Evolutionary conservation across 2,797 vertebrate genomes (phyloP).

Genomic region (Perodicticus potto): DNA sequence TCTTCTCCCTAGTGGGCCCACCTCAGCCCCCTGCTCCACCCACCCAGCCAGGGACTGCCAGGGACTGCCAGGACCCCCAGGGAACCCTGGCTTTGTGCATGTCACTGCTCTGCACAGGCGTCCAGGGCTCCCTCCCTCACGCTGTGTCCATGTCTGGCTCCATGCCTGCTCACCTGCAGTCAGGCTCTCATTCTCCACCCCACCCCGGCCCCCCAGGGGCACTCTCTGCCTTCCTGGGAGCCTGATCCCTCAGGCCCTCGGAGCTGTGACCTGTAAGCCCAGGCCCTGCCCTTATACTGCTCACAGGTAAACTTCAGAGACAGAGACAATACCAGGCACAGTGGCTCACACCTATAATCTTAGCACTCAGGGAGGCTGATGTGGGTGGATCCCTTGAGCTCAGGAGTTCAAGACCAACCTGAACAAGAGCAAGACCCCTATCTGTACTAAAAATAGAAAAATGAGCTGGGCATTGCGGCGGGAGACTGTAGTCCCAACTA

Average conservation of each 20-base stretch:
- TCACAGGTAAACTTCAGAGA: not conserved
- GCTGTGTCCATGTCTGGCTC: too few species aligned
- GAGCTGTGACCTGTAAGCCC: not conserved
- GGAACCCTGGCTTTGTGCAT: not conserved
- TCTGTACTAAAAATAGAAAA: too few species aligned
- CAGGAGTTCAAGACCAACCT: too few species aligned
- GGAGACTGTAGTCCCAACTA: too few species aligned
- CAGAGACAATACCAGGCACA: too few species aligned
- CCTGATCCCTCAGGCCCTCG: rapidly evolving
- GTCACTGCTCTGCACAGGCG: not conserved
- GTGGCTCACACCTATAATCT: too few species aligned
- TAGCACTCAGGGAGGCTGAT: too few species aligned
- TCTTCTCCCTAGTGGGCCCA: not conserved
- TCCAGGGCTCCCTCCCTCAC: rapidly evolving
- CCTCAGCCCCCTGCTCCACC: too few species aligned
- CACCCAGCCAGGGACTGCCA: not conserved
- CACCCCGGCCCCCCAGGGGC: too few species aligned
- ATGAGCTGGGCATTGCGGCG: too few species aligned
- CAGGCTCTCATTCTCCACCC: not conserved
- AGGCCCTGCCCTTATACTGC: rapidly evolving
- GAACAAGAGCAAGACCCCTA: too few species aligned
- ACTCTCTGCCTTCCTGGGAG: not conserved
- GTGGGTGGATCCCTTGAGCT: too few species aligned
- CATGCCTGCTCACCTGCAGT: not conserved
- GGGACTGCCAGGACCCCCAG: not conserved